Evolutionary conservation across 2,888 invertebrate species (phyloP), one percentile per base, ranked within the genome.

Genomic region (Melangyna quadrimaculata): DNA sequence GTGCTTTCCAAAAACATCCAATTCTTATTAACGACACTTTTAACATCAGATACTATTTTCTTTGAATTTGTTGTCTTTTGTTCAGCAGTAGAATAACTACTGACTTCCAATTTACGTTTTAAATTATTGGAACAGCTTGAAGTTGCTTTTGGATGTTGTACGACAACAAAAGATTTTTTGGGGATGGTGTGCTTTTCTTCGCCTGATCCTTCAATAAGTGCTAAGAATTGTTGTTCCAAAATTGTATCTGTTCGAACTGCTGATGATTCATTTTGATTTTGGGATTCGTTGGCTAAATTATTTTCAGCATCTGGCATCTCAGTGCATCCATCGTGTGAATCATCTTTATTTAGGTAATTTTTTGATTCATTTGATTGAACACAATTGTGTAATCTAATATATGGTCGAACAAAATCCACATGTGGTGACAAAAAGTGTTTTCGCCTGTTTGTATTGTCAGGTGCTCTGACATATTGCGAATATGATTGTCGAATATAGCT

Each of bases 1-100:
- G 43, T 29, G 4, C 71, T 71, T 45, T 71, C 57, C 22, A 71
- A 43, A 32, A 71, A 71, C 45, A 71, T 29, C 71, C 8, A n/a
- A 19, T 45, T 59, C 10, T 29, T 19, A 6, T 27, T 37, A 12
- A 27, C 40, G 9, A 22, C 27, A 70, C 17, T 17, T 22, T 37
- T 24, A 4, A 6, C 9, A n/a, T n/a, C n/a, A 3, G 19, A 4
- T 7, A 8, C n/a, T 24, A 5, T 24, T 12, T 24, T n/a, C n/a
- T n/a, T 61, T n/a, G 8, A n/a, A 59, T 24, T 17, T 19, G 40
- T 61, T 37, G 22, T 14, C 1, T 22, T 10, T 8, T 24, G 1
- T 40, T 61, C 8, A 1, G n/a, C n/a, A n/a, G n/a, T n/a, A n/a
- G n/a, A n/a, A n/a, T 0, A n/a, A n/a, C 2, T 10, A 24, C n/a